These are phyloP conservation scores for Athalia cordata DNA, from an alignment of 2,888 invertebrate species.

Conservation along the genomic window DNA sequence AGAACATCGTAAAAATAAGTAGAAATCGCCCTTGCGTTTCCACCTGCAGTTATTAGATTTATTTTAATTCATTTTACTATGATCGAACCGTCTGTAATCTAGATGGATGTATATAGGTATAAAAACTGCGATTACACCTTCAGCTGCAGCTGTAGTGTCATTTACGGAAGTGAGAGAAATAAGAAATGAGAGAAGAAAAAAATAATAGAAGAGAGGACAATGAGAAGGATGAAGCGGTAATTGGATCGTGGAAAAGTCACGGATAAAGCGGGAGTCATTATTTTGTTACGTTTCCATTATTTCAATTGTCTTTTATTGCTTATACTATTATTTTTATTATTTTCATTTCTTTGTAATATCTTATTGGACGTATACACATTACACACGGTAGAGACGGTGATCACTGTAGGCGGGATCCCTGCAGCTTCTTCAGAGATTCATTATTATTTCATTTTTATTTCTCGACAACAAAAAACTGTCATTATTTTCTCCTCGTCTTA, in stretches of 20 bases:
- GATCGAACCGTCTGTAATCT: not conserved
- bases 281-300: slow-evolving; percentile 28
- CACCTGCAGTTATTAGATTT: not conserved
- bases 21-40: no score
- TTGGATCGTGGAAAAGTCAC: slow-evolving; percentile 39
- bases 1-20: no score
- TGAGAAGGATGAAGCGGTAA: slow-evolving; percentile 30
- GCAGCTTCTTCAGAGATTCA: slow-evolving; percentile 25
- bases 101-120: not conserved
- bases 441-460: slow-evolving; percentile 12
- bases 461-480: slow-evolving; percentile 16
- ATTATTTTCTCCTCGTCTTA: slow-evolving; percentile 35
- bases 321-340: slow-evolving; percentile 36
- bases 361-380: slow-evolving; percentile 32
- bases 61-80: not conserved
- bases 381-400: slow-evolving; percentile 6
- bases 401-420: no score
- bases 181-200: not conserved
- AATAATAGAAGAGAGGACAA: not conserved
- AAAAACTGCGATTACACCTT: no score
- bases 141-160: no score
- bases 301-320: slow-evolving; percentile 25
- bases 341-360: slow-evolving; percentile 14
- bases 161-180: no score
- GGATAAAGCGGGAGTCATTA: slow-evolving; percentile 35